Conservation (phyloP, 2,888 invertebrate genomes). For the Cantharis flavilabris region DNA sequence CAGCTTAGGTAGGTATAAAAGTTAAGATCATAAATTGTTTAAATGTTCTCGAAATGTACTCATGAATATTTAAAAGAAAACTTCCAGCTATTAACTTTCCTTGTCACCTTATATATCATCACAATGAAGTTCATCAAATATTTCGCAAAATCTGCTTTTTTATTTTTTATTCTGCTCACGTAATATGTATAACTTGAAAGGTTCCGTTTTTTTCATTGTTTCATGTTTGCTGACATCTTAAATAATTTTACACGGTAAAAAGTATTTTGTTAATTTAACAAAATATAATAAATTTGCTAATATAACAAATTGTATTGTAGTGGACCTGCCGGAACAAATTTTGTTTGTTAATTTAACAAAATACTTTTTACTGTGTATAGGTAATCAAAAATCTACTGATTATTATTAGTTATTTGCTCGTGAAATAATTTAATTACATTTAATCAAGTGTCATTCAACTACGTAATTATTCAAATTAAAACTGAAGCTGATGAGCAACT, state of each 20-base stretch:
- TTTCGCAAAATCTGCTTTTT: neutral
- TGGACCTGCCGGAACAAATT: no score
- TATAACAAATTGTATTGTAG: no score
- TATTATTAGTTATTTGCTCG: no score
- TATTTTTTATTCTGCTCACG: neutral
- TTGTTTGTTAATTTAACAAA: no score
- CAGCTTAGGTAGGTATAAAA: neutral
- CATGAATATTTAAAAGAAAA: neutral
- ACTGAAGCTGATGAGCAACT: neutral
- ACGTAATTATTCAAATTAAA: neutral
- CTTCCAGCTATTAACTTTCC: neutral
- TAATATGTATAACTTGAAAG: no score
- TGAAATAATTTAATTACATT: neutral
- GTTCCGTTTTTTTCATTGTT: no score
- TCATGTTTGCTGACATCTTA: neutral
- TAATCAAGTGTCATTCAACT: neutral
- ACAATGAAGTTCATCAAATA: neutral
- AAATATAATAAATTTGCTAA: no score
- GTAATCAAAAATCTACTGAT: neutral
- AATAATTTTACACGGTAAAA: no score
- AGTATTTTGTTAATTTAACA: no score
- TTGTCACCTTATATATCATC: neutral
- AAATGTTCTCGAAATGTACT: neutral
- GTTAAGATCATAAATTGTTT: neutral
- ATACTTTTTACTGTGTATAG: no score